A percentile compares a stretch with the other conserved stretches of the same genome.
Conservation (phyloP, 2,797 vertebrate genomes). For the Catharus ustulatus region DNA sequence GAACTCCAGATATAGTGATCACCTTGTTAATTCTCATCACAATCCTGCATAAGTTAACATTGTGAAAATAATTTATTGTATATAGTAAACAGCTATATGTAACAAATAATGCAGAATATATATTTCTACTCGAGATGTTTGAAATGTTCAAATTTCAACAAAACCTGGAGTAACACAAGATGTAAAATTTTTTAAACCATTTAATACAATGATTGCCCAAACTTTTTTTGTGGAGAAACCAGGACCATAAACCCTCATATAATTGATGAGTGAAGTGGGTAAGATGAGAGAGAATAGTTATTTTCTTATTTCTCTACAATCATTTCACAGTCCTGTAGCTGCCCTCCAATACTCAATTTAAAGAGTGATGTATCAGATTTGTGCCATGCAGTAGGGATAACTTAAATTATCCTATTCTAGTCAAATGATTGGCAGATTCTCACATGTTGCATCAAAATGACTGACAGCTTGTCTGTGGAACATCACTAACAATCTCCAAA, state of each 20-base stretch:
- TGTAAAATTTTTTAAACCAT: not conserved
- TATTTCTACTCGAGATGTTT: not conserved
- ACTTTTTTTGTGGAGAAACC: not conserved
- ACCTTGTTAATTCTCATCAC: not conserved
- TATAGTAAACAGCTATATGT: not conserved
- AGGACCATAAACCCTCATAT: not conserved
- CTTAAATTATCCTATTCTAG: not conserved
- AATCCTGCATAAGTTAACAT: not conserved
- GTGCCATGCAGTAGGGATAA: not conserved
- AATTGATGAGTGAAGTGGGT: not conserved
- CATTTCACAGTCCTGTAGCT: not conserved
- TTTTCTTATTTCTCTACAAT: not conserved
- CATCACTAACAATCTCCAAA: not conserved
- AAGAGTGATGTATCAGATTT: not conserved
- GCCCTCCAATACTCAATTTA: not conserved
- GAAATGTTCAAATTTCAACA: not conserved
- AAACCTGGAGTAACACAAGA: not conserved
- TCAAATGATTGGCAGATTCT: not conserved
- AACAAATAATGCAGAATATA: not conserved
- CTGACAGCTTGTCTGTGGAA: not conserved
- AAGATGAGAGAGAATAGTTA: not conserved
- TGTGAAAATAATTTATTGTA: not conserved
- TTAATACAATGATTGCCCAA: not conserved
- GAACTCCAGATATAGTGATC: not conserved
- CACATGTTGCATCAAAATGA: not conserved